Base-by-base conservation (phyloP, 30 jellyfish, hydroid and myxozoan species). In the Phacellophora camtschatica region DNA sequence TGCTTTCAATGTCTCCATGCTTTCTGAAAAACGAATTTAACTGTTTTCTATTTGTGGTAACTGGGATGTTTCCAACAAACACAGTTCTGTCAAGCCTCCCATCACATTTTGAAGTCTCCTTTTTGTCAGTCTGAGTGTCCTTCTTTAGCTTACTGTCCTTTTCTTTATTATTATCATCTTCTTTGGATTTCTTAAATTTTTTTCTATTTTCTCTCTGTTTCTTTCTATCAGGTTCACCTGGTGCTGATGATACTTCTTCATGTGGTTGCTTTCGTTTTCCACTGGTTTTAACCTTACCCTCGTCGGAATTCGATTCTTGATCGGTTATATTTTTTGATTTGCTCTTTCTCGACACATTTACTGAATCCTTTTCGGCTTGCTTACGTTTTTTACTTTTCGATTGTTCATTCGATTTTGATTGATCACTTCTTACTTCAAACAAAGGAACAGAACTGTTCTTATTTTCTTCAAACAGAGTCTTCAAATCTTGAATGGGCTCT, bases 51-150 rank as follows among this genome's bases (percentile, higher is more conserved):
- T 91, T 77, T n/a, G 90, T 41, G 27, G 39, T 57, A 0, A 91
- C 54, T 22, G 95, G 81, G 37, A 91, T 70, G 62, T 91, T 91
- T n/a, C 98, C 98, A 27, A 91, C 95, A 70, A 91, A 91, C 15
- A 91, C 23, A 15, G 98, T 91, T 62, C 98, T 61, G 0, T 92
- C 39, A 55, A 68, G 80, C 56, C 94, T 66, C 23, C 76, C 96
- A 15, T n/a, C n/a, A n/a, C n/a, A n/a, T n/a, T n/a, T n/a, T n/a
- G n/a, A n/a, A n/a, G n/a, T n/a, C n/a, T n/a, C n/a, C n/a, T n/a
- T n/a, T n/a, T n/a, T n/a, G n/a, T n/a, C n/a, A n/a, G n/a, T n/a
- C n/a, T n/a, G n/a, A n/a, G n/a, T n/a, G n/a, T n/a, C n/a, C n/a
- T n/a, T n/a, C n/a, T n/a, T n/a, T n/a, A n/a, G n/a, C n/a, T n/a